Percentiles rank a stretch among this genome's conserved stretches.
phyloP scores from a whole-genome alignment of 2,797 vertebrate species.

The Chaenodraco wilsoni region DNA sequence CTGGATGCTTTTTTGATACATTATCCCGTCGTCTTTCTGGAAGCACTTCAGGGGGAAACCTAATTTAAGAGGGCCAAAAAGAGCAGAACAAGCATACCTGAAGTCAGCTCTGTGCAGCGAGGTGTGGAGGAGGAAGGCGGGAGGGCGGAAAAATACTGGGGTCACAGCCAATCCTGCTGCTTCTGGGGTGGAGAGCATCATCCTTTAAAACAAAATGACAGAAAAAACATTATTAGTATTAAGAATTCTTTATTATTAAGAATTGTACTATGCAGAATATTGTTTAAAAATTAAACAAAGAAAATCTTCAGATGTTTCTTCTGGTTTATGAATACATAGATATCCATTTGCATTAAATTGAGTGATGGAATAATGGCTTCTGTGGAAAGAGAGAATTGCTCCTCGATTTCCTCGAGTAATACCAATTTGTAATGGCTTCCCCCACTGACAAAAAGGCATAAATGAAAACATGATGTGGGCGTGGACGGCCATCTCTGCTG shows the following conservation, averaged over 20 bases:
- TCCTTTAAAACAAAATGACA: slow-evolving; percentile 36
- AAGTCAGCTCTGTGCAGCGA: slow-evolving; percentile 50
- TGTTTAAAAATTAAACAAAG: background rate
- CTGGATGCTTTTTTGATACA: slow-evolving; percentile 44
- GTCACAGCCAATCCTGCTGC: slow-evolving; percentile 25
- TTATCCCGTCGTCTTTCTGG: slow-evolving; percentile 40
- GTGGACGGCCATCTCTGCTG: slow-evolving; percentile 56
- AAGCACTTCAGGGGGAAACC: slow-evolving; percentile 53
- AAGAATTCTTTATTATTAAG: background rate
- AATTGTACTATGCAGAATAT: background rate
- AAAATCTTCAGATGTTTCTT: slow-evolving; percentile 17
- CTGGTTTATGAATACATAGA: background rate
- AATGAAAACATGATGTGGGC: slow-evolving; percentile 78
- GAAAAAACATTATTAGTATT: background rate
- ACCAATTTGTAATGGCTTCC: slow-evolving; percentile 51
- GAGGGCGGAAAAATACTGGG: slow-evolving; percentile 27
- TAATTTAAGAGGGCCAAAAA: slow-evolving; percentile 45
- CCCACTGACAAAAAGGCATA: slow-evolving; percentile 54
- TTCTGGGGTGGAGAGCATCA: slow-evolving; percentile 26
- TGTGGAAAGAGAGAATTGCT: slow-evolving; percentile 51
- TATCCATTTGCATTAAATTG: slow-evolving; percentile 34
- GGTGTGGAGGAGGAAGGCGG: slow-evolving; percentile 36
- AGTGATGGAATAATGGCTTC: slow-evolving; percentile 63
- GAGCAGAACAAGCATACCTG: slow-evolving; percentile 50
- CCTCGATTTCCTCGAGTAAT: slow-evolving; percentile 55